These are phyloP conservation scores for Heterocephalus glaber DNA, from an alignment of 2,113 vertebrate species.

Conservation along the genomic window DNA sequence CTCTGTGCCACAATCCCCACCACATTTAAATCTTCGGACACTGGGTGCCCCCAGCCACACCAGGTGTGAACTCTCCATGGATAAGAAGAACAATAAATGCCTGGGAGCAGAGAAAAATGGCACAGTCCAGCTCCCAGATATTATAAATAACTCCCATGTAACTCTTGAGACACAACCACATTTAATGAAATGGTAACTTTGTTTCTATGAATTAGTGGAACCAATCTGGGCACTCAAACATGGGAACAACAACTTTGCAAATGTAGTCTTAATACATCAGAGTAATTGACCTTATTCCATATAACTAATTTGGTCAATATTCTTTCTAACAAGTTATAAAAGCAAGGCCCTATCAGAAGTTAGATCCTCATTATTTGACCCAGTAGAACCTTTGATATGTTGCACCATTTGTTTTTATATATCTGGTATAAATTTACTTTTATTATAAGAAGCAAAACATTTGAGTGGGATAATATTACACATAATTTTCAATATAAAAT, in stretches of 20 bases:
- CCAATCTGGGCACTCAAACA: background rate
- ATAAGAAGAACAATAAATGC: background rate
- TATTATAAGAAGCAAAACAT: conserved; percentile 24
- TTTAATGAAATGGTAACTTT: background rate
- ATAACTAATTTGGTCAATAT: background rate
- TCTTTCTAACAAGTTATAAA: conserved; percentile 33
- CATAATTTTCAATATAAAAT: background rate
- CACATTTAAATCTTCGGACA: background rate
- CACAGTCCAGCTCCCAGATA: background rate
- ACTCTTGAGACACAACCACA: background rate
- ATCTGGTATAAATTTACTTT: background rate
- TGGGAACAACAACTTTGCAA: background rate
- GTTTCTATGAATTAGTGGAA: background rate
- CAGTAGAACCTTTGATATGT: background rate
- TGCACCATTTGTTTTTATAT: background rate
- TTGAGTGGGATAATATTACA: background rate
- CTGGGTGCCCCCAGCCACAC: background rate
- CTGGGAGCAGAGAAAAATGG: background rate
- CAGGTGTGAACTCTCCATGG: background rate
- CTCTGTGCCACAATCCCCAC: background rate
- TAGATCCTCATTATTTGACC: background rate
- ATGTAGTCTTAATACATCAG: background rate
- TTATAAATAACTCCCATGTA: background rate
- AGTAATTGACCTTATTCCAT: background rate
- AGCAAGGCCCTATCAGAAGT: background rate